Conservation (phyloP, 2,797 vertebrate genomes). For the Gephyroberyx darwinii region DNA sequence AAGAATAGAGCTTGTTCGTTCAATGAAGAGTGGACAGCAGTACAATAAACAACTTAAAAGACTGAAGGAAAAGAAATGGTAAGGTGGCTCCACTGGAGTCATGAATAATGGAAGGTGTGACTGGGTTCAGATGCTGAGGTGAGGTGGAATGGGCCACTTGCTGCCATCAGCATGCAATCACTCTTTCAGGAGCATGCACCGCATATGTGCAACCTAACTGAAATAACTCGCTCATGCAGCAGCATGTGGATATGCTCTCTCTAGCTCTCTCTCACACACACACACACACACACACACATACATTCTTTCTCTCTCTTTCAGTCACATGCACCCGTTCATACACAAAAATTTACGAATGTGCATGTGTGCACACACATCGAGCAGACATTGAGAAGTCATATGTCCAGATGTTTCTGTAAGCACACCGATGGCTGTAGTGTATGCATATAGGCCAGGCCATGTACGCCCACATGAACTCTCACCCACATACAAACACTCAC, state of each 20-base stretch:
- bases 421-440: no score
- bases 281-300: background rate
- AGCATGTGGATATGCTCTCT: background rate
- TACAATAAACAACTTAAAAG: slow-evolving; percentile 11
- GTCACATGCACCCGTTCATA: background rate
- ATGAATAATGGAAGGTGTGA: slow-evolving; percentile 43
- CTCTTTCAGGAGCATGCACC: background rate
- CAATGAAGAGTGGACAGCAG: background rate
- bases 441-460: no score
- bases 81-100: slow-evolving; percentile 20
- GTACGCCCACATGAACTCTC: no score
- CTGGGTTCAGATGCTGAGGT: slow-evolving; percentile 25
- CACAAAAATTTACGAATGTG: no score
- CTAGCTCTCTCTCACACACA: background rate
- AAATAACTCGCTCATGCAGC: background rate
- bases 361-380: no score
- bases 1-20: background rate
- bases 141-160: slow-evolving; percentile 19
- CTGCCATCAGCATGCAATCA: slow-evolving; percentile 42
- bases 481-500: no score
- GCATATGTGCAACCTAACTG: background rate
- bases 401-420: no score
- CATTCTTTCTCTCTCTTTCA: background rate
- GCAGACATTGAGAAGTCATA: no score
- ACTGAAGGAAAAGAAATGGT: background rate